Evolutionary conservation across 92 coral and sea anemone genomes (phyloP), one percentile per base, ranked within the genome.

Genomic region (Montipora capitata): DNA sequence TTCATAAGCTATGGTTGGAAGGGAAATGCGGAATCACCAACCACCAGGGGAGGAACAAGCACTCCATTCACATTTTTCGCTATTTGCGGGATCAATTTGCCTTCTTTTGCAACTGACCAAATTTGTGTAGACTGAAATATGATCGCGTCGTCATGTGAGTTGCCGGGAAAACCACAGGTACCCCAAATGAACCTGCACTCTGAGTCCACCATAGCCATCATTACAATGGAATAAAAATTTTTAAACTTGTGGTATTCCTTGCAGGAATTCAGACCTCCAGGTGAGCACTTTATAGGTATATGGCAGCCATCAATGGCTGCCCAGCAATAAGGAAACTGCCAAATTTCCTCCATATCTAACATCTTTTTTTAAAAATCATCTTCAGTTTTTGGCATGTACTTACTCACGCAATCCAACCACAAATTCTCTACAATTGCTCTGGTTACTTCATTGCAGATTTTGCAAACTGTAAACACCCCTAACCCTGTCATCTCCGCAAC

Each of bases 401-500:
- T 65, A 16, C 49, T 20, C 45, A 94, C 78, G 57, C 62, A 16
- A 3, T 67, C 72, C 2, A 68, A 51, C 96, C 94, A 94, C 67
- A 94, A 7, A 56, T 82, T 56, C 5, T 94, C 86, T 3, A 90
- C 90, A 1, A 94, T 71, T 17, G 89, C 87, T 67, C 76, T 57
- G 43, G 82, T 43, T 6, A 94, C 96, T 72, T 94, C 90, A 3
- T 64, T 42, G 2, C 76, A 80, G 12, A 94, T 94, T 27, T 65
- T 66, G 45, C 82, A 61, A 10, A 94, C 91, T n/a, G 96, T 94
- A 10, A 92, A 94, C 6, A 94, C 85, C 3, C 96, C 96, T 11
- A 87, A 52, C 11, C 94, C 94, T 1, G 81, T 45, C 93, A 87
- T 83, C 67, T 94, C 94, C n/a, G 91, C 82, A 12, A 87, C 84